Evolutionary conservation across 2,888 invertebrate genomes (phyloP), one percentile per base, ranked within the genome.

Genomic region (Mythimna lalbum): DNA sequence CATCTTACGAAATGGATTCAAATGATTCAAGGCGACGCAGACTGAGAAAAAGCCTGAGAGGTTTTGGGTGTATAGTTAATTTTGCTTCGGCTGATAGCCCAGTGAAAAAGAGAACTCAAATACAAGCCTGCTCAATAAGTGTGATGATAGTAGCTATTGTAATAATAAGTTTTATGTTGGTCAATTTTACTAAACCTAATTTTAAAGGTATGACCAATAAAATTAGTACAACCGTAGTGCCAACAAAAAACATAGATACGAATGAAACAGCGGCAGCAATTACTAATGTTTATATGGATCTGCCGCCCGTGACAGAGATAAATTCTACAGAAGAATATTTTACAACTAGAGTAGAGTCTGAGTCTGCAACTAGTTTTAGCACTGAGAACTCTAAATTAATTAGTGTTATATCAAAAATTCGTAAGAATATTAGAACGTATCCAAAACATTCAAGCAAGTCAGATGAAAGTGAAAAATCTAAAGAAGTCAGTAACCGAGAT

Each of bases 81-180:
- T 94, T 95, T 84, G 90, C 94, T 76, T 87, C 94, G 83, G 92
- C 92, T 83, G 95, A 96, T 84, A 94, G 92, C 84, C 91, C 94
- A 70, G 90, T 95, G 55, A 95, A 95, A 80, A 96, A 95, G 86
- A 90, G 94, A 86, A 96, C 93, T 81, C 95, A 95, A 90, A 95
- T 96, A 88, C 95, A 95, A 90, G 95, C 95, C 74, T 96, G 95
- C 93, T 96, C 96, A 94, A 95, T 96, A 91, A 95, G 95, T 92
- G 92, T 96, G 87, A 95, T 96, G 94, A 94, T 96, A 86, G 87
- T 96, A 89, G 95, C 96, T 76, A 95, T 96, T 74, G 91, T 96
- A 89, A 90, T 94, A 39, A 95, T 96, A 90, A 95, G 95, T 91
- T 94, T 96, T 89, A 88, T 96, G 89, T 92, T 96, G 89, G 95